These are phyloP conservation scores for Chouioia cunea DNA, from an alignment of 2,888 invertebrate species.

Conservation along the genomic window DNA sequence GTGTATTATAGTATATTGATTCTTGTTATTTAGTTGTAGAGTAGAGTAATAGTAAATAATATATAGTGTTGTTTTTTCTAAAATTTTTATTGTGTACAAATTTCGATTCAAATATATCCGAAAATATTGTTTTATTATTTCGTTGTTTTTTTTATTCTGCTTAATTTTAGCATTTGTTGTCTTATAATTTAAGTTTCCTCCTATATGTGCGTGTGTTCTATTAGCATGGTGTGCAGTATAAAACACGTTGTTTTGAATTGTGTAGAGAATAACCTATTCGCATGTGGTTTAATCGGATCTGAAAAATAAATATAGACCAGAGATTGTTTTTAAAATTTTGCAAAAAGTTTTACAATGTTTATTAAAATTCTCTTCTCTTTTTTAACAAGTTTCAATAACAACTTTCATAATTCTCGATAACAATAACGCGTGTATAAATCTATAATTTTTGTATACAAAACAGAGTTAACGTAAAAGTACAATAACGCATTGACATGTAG, in stretches of 20 bases:
- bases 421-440: conserved; percentile 46
- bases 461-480: conserved; percentile 36
- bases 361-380: conserved; percentile 38
- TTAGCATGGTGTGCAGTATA: too few species aligned
- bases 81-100: too few species aligned
- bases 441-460: conserved; percentile 49
- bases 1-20: too few species aligned
- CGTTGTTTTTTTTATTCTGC: too few species aligned
- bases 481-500: conserved; percentile 15
- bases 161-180: too few species aligned
- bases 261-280: neutral
- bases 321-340: conserved; percentile 37
- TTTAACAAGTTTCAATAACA: conserved; percentile 45
- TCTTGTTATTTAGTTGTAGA: too few species aligned
- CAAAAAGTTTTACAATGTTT: conserved; percentile 40
- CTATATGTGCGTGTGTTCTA: too few species aligned
- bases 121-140: too few species aligned
- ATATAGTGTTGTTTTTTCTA: too few species aligned
- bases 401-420: conserved; percentile 33
- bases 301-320: conserved; percentile 30
- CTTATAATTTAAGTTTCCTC: too few species aligned
- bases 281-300: conserved; percentile 14
- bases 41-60: too few species aligned
- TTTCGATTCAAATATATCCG: too few species aligned
- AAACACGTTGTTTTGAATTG: neutral